Base-by-base conservation (phyloP, 2,113 vertebrate genomes). In the Callionymus lyra region DNA sequence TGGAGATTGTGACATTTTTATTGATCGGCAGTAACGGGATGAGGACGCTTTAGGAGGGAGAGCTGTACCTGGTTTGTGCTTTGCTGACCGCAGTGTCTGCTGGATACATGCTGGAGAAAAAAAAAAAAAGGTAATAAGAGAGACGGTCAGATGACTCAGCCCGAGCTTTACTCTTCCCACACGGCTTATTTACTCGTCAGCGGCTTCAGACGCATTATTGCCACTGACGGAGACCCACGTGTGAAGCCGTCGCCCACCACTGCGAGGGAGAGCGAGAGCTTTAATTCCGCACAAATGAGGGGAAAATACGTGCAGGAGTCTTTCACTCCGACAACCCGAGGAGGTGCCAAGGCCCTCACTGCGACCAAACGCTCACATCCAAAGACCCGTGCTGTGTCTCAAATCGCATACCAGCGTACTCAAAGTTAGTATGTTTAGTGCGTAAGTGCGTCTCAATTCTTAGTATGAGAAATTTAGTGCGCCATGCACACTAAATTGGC, bases 21-120 rank as follows among this genome's bases (percentile, higher is more conserved):
- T 34, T 34, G 18, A 35, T 16, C 3, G 50, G 18, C 44, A 54
- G 36, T 35, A 12, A 33, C 10, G 40, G 18, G 12, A 21, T 47
- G 6, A 27, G 35, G 6, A 35, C 45, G n/a, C 41, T 41, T 11
- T 16, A 44, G n/a, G n/a, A 35, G 14, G 1, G 21, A 34, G 32
- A 34, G 36, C 43, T 43, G 41, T 88, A 98, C 94, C 93, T 97
- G 94, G 51, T 89, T 89, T 43, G 91, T 92, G 83, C 88, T 97
- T 79, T 96, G 93, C 73, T 97, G 94, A 59, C 94, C 92, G 72
- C 91, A 94, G 84, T 96, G 93, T 72, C 90, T 87, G 73, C 92
- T 98, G 72, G 93, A 97, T 61, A 93, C 84, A 73, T 98, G 93
- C 94, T 98, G 74, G 44, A 71, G 43, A 69, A 78, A 53, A 63